Evolutionary conservation across 2,888 invertebrate genomes (phyloP).

Genomic region (Leptopilina drosophilae): DNA sequence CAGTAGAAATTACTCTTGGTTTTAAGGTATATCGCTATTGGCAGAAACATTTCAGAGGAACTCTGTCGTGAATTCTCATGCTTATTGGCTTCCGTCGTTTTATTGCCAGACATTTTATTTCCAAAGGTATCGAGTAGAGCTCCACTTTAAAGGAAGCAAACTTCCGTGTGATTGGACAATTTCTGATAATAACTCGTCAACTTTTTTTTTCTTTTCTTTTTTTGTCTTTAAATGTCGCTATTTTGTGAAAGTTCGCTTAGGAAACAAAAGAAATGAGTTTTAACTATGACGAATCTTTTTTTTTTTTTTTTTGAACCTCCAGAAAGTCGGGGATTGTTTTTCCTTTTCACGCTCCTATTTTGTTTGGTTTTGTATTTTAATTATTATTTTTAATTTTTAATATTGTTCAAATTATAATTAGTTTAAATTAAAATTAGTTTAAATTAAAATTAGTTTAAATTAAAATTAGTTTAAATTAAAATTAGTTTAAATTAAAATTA

Average conservation of each 20-base stretch:
- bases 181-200: slow-evolving; percentile 25
- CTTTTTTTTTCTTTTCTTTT: background rate
- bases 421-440: no score
- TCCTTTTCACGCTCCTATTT: background rate
- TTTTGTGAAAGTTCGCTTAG: background rate
- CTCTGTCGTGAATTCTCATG: slow-evolving; percentile 17
- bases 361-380: no score
- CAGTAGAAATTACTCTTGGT: background rate
- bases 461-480: no score
- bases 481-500: no score
- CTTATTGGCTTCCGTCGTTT: slow-evolving; percentile 12
- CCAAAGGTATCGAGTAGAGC: slow-evolving; percentile 27
- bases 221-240: background rate
- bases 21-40: background rate
- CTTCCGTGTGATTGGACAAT: slow-evolving; percentile 30
- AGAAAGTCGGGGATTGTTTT: no score
- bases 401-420: no score
- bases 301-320: no score
- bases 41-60: background rate
- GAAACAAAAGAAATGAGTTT: background rate
- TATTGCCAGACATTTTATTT: slow-evolving; percentile 13
- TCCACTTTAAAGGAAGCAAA: slow-evolving; percentile 21
- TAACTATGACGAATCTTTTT: background rate
- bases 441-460: no score
- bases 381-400: no score